phyloP scores from a whole-genome alignment of 2,113 vertebrate species.

The Trematomus loennbergii region DNA sequence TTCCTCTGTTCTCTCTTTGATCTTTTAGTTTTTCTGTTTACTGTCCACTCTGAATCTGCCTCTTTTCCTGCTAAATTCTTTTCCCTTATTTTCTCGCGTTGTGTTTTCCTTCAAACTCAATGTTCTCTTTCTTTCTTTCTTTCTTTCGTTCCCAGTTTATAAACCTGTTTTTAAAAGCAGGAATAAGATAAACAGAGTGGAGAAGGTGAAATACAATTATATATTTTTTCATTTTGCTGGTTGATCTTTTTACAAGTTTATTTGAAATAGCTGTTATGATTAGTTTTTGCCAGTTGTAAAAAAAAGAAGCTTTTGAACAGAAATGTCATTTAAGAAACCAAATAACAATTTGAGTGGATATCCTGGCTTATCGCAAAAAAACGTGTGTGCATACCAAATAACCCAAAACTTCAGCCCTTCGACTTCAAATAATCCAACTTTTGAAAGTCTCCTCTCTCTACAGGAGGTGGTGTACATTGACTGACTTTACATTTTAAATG shows the following conservation, averaged over 20 bases:
- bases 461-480: too few species aligned
- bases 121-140: not conserved
- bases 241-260: not conserved
- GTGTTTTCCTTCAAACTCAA: not conserved
- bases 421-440: too few species aligned
- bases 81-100: not conserved
- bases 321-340: not conserved
- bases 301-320: not conserved
- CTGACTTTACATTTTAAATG: too few species aligned
- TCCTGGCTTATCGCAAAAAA: not conserved
- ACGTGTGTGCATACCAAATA: not conserved
- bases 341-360: not conserved
- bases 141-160: not conserved
- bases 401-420: not conserved
- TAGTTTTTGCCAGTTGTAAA: not conserved
- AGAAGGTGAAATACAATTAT: not conserved
- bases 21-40: slow-evolving; percentile 20
- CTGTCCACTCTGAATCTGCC: slow-evolving; percentile 14
- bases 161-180: too few species aligned
- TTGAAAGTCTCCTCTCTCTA: too few species aligned
- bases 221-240: too few species aligned
- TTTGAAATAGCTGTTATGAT: not conserved
- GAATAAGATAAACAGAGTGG: not conserved
- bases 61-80: not conserved
- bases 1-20: slow-evolving; percentile 45